Conservation (phyloP, 30 jellyfish, hydroid and myxozoan genomes). For the Sanderia malayensis region DNA sequence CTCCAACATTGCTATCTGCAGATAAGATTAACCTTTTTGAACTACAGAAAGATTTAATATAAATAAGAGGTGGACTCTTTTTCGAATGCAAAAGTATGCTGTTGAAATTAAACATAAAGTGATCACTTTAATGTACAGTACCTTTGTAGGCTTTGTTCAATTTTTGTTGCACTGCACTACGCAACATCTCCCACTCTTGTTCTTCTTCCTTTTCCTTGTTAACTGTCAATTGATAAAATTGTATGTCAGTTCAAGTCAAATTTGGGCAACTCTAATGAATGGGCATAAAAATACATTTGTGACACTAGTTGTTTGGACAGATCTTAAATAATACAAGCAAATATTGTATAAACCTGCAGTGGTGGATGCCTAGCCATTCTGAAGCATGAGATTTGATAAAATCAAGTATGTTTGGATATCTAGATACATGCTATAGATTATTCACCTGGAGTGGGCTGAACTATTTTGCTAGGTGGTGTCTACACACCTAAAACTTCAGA, state of each 20-base stretch:
- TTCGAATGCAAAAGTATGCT: constrained; percentile 5
- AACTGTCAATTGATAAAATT: constrained; percentile 7
- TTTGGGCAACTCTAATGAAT: constrained; percentile 4
- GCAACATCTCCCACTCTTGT: constrained; percentile 12
- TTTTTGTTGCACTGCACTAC: constrained; percentile 9
- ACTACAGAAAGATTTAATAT: constrained; percentile 5
- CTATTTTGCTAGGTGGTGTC: constrained; percentile 12
- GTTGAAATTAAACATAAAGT: constrained; percentile 6
- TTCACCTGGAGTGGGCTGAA: constrained; percentile 10
- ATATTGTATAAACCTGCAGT: too few species aligned
- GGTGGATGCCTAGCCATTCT: constrained; percentile 16
- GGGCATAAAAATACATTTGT: constrained; percentile 6
- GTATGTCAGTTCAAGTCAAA: constrained; percentile 13
- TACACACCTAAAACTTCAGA: background rate
- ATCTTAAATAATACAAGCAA: constrained; percentile 4
- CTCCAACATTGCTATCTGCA: constrained; percentile 27
- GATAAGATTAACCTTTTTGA: constrained; percentile 5
- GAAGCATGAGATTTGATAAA: constrained; percentile 7
- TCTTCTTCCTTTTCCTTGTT: constrained; percentile 8
- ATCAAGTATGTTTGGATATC: constrained; percentile 12
- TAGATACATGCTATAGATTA: constrained; percentile 6
- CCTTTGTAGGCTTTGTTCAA: constrained; percentile 10
- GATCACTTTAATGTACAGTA: constrained; percentile 7
- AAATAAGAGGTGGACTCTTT: constrained; percentile 9
- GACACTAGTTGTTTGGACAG: constrained; percentile 10